These are phyloP conservation scores for Mormyrops boulengeri DNA, from an alignment of 2,797 vertebrate genomes.

Conservation along the genomic window DNA sequence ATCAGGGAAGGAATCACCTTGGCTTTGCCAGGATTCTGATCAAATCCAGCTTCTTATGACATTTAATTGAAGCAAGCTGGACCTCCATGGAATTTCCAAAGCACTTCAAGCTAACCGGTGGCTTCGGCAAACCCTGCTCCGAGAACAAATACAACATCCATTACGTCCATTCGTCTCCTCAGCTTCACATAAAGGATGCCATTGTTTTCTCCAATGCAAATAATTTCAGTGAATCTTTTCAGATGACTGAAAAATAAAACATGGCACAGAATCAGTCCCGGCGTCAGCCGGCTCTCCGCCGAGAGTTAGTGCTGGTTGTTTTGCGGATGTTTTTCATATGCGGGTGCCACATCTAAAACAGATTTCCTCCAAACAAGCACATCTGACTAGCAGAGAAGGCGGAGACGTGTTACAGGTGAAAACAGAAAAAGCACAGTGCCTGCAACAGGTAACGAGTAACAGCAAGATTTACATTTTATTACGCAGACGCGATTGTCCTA, in stretches of 20 bases:
- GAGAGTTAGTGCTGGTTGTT: not conserved
- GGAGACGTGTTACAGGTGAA: not conserved
- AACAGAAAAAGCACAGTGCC: not conserved
- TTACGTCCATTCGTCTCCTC: slow-evolving; percentile 4
- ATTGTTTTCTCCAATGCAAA: slow-evolving; percentile 12
- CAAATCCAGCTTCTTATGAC: slow-evolving; percentile 64
- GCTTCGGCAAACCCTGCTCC: slow-evolving; percentile 62
- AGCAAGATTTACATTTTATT: not conserved
- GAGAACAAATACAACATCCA: slow-evolving; percentile 28
- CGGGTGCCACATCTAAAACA: not conserved
- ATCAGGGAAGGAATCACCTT: slow-evolving; percentile 76
- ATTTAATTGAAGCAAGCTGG: slow-evolving; percentile 77
- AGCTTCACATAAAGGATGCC: not conserved
- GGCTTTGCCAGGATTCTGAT: slow-evolving; percentile 68
- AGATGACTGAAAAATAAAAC: not conserved
- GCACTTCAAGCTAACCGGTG: slow-evolving; percentile 69
- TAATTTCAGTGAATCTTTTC: slow-evolving; percentile 2
- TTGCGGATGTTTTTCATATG: slow-evolving; percentile 11
- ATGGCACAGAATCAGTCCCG: not conserved
- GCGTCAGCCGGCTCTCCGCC: not conserved
- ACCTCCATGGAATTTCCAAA: slow-evolving; percentile 70
- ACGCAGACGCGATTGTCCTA: not conserved
- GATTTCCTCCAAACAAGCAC: not conserved
- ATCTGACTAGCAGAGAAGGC: not conserved
- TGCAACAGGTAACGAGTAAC: not conserved